Conservation (phyloP, 2,113 vertebrate genomes). For the Leptocoma aspasia region DNA sequence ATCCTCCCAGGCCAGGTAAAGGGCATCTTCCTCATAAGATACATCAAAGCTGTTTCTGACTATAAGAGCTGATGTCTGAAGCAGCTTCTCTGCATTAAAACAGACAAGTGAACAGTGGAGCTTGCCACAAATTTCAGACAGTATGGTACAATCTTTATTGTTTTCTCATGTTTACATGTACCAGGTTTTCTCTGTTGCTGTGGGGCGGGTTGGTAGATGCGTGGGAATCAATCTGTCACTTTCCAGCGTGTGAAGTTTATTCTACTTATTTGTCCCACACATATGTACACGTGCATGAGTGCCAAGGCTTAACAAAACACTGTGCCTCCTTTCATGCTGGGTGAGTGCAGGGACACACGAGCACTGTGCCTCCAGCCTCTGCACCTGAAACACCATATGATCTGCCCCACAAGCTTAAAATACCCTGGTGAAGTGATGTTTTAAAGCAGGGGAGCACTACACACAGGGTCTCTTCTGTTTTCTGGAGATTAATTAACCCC, state of each 20-base stretch:
- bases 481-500: constrained; percentile 71
- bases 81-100: not conserved
- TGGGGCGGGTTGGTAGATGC: constrained; percentile 48
- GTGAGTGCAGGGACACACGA: constrained; percentile 54
- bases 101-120: not conserved
- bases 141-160: constrained; percentile 52
- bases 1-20: not conserved
- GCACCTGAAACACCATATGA: constrained; percentile 62
- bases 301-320: constrained; percentile 30
- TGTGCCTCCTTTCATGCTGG: constrained; percentile 1
- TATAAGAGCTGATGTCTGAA: not conserved
- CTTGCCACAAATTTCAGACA: not conserved
- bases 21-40: not conserved
- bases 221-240: constrained; percentile 62
- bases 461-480: constrained; percentile 23
- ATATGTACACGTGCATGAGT: not conserved
- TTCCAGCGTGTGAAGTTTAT: constrained; percentile 30
- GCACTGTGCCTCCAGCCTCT: constrained; percentile 60
- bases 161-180: constrained; percentile 65
- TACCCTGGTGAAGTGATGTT: constrained; percentile 50
- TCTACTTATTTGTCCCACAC: constrained; percentile 1
- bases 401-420: constrained; percentile 61
- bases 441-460: constrained; percentile 41
- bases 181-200: constrained; percentile 61
- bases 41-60: not conserved